Percentiles rank a stretch among this genome's conserved stretches.
Conservation (phyloP, 2,888 invertebrate genomes). For the Drymonia ruficornis region DNA sequence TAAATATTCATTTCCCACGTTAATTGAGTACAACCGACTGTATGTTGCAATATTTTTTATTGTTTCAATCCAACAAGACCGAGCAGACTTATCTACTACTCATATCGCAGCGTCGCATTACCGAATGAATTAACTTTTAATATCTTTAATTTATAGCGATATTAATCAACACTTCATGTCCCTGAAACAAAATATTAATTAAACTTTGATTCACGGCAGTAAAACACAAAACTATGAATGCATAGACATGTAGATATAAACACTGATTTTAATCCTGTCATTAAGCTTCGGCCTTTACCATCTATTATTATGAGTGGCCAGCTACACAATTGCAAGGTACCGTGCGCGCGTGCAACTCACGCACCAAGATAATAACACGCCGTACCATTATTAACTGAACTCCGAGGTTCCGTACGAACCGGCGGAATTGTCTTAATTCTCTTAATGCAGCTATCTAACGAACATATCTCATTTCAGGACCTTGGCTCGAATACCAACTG, state of each 20-base stretch:
- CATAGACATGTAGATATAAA: conserved; percentile 19
- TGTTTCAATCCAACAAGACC: conserved; percentile 43
- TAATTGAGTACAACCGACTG: conserved; percentile 50
- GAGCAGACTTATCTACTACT: conserved; percentile 26
- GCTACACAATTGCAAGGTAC: conserved; percentile 34
- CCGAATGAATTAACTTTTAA: conserved; percentile 23
- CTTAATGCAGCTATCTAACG: conserved; percentile 67
- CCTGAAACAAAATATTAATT: conserved; percentile 26
- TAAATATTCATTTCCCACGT: conserved; percentile 60
- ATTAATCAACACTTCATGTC: conserved; percentile 18
- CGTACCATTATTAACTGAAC: conserved; percentile 51
- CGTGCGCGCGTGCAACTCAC: conserved; percentile 25
- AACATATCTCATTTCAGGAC: conserved; percentile 80
- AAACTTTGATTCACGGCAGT: conserved; percentile 18
- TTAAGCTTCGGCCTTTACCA: conserved; percentile 34
- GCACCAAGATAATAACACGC: conserved; percentile 33
- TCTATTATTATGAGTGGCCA: conserved; percentile 30
- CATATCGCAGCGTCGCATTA: conserved; percentile 31
- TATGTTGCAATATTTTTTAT: conserved; percentile 52
- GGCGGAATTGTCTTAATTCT: conserved; percentile 71
- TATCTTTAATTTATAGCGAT: conserved; percentile 28
- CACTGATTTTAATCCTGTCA: conserved; percentile 32
- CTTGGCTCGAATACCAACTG: conserved; percentile 82
- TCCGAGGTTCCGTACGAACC: conserved; percentile 52
- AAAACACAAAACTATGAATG: conserved; percentile 10